These are phyloP conservation scores for Pempheris klunzingeri DNA, from an alignment of 2,797 vertebrate genomes.

Conservation along the genomic window DNA sequence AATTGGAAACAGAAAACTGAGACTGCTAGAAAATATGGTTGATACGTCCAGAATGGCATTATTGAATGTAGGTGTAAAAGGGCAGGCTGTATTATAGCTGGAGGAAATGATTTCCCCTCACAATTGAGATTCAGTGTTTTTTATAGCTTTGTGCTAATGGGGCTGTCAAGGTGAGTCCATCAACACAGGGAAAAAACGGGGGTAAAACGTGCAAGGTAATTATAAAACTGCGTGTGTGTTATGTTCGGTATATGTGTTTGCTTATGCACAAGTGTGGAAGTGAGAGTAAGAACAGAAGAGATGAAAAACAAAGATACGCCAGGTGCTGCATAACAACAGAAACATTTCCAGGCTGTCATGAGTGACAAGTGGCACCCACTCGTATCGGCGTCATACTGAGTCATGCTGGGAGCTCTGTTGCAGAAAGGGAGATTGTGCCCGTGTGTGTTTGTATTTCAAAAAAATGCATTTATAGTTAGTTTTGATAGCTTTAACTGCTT, in stretches of 20 bases:
- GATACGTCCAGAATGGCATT: conserved; percentile 64
- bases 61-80: conserved; percentile 58
- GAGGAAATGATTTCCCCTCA: conserved; percentile 65
- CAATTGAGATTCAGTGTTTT: conserved; percentile 53
- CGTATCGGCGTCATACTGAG: conserved; percentile 33
- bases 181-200: conserved; percentile 8
- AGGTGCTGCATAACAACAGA: not conserved
- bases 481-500: conserved; percentile 11
- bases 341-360: conserved; percentile 36
- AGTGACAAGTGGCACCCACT: conserved; percentile 37
- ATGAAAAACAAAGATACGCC: conserved; percentile 18
- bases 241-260: conserved; percentile 12
- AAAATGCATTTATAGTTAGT: not conserved
- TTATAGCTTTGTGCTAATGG: conserved; percentile 63
- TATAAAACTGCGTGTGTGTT: conserved; percentile 32
- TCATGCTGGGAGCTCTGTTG: conserved; percentile 20
- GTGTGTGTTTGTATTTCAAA: too few species aligned
- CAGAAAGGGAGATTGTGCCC: too few species aligned
- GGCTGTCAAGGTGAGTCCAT: conserved; percentile 63
- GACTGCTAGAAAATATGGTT: conserved; percentile 47
- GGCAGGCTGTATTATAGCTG: conserved; percentile 51
- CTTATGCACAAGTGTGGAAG: conserved; percentile 3
- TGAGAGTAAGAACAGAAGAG: not conserved
- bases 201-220: conserved; percentile 27
- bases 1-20: conserved; percentile 51